phyloP scores from a whole-genome alignment of 2,888 invertebrate species.

The Alloplasta piceator region DNA sequence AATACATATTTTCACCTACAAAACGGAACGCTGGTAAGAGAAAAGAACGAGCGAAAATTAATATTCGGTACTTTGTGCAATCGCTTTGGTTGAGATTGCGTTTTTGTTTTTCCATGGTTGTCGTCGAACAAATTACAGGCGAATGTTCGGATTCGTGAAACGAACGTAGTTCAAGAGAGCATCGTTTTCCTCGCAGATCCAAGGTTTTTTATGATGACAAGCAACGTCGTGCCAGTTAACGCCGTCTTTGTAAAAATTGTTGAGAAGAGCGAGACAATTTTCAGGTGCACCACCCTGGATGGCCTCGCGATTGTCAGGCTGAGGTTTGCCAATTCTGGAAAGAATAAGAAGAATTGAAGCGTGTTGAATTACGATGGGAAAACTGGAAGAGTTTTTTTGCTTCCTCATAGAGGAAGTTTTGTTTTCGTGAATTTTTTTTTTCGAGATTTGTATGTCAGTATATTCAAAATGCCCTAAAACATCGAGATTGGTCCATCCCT shows the following conservation, averaged over 20 bases:
- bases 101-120: constrained; percentile 46
- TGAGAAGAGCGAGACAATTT: constrained; percentile 93
- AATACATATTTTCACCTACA: constrained; percentile 38
- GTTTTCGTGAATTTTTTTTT: no score
- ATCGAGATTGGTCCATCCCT: no score
- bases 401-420: not conserved
- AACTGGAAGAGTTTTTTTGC: not conserved
- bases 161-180: constrained; percentile 93
- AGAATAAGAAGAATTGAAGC: not conserved
- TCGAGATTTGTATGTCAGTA: no score
- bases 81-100: no score
- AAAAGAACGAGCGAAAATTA: constrained; percentile 23
- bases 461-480: no score
- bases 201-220: constrained; percentile 95
- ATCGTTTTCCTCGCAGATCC: constrained; percentile 95
- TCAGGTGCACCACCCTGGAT: constrained; percentile 93
- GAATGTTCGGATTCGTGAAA: constrained; percentile 91
- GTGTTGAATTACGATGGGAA: no score
- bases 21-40: not conserved
- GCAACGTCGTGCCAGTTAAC: constrained; percentile 96
- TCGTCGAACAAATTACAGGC: constrained; percentile 84
- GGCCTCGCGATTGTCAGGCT: constrained; percentile 94
- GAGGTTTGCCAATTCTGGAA: constrained; percentile 89
- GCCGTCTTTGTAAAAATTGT: constrained; percentile 96
- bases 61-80: no score